Base-by-base conservation (phyloP, 2,888 invertebrate genomes). In the Antheraea assamensis region DNA sequence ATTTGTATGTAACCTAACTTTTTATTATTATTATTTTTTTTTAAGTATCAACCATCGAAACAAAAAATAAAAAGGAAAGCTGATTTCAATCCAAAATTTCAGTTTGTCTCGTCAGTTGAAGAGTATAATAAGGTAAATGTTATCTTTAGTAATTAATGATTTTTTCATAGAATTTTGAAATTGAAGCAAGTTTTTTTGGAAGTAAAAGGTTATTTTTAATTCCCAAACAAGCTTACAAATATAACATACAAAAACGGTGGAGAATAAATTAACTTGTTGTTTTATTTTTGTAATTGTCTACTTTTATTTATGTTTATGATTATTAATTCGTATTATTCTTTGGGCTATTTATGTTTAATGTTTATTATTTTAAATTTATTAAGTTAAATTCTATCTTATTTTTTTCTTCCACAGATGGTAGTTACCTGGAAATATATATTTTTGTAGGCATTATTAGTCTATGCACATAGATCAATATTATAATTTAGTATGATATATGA, bases 41-140 rank as follows among this genome's bases (percentile, higher is more conserved):
- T 95, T 77, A 84, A 98, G 98, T 97, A 97, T 90, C 98, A 98
- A 94, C 98, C 98, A 58, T 96, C 97, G 0, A 97, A 97, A 87
- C 96, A 96, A 80, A 97, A 97, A 80, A 95, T 95, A 58, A 96
- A 96, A 76, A 95, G 96, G 78, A 96, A 96, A 77, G 96, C 96
- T 0, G 97, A 98, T 80, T 98, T 98, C 81, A 96, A 97, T 83
- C 96, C 96, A n/a, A 96, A 96, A 49, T 98, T 98, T 85, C 95
- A 97, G 80, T 98, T 98, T 94, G 96, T 97, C 55, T 96, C 96
- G 19, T 96, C 96, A 24, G 96, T 96, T 0, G 96, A 96, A 76
- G 98, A 98, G 80, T 98, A 98, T 85, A 97, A 98, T 86, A 95
- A 95, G 90, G 95, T 94, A 86, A 49, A 30, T 21, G 8, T 21